Base-by-base conservation (phyloP, 2,797 vertebrate species). In the Molossus molossus region DNA sequence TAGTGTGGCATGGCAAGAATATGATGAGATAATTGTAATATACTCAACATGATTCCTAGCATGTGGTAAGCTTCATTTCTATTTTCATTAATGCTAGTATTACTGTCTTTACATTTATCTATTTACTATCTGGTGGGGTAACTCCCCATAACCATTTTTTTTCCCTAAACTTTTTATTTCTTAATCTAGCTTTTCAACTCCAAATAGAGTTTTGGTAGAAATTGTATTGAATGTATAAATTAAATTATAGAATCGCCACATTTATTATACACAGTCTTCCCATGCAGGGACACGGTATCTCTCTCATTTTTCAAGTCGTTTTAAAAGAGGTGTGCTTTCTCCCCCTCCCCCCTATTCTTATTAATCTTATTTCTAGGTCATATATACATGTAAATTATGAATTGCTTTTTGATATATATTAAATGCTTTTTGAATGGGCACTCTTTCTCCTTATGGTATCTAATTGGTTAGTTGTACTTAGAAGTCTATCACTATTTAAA, bases 401-500 rank as follows among this genome's bases (percentile, higher is more conserved):
- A 86, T 57, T 4, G 12, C 33, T 80, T 37, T 40, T 58, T 25
- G 8, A 57, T 27, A 55, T 70, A 60, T 60, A 27, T 70, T 15
- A 58, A 45, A n/a, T 85, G 50, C 23, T 40, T 80, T 89, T 79
- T 81, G 3, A 89, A 64, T 69, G 15, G 6, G 4, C 13, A 77
- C 20, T 84, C 33, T 91, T 65, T 94, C 40, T 80, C 50, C 64
- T 87, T 69, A n/a, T 76, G 40, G 67, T 83, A 57, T 92, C 33
- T 87, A 80, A 57, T 75, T 76, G 50, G 9, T 69, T 67, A 88
- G 13, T 21, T 81, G 23, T 70, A 29, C 21, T 70, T 89, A 83
- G 37, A 64, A 76, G 57, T 84, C 60, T 90, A 33, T 33, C n/a
- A 29, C 79, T 79, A 77, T 82, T 65, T 94, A 80, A 87, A 87